Conservation (phyloP, 2,113 vertebrate genomes). For the Cyphomyrus plagiostoma region DNA sequence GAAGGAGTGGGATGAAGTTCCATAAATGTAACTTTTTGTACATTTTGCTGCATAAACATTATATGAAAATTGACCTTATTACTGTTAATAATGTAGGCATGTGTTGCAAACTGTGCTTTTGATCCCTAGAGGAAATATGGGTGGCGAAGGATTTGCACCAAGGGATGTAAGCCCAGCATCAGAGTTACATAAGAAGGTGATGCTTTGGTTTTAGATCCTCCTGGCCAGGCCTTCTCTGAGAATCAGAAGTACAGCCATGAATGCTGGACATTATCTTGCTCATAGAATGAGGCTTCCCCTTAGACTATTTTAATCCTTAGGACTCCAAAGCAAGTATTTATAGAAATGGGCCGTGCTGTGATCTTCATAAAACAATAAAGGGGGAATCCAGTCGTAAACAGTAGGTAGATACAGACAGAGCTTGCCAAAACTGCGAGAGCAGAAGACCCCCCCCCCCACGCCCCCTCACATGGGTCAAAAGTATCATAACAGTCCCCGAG, state of each 20-base stretch:
- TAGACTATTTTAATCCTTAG: slow-evolving; percentile 23
- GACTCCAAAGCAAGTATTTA: slow-evolving; percentile 30
- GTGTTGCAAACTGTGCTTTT: background rate
- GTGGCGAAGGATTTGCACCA: background rate
- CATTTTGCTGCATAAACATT: background rate
- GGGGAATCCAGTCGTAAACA: slow-evolving; percentile 13
- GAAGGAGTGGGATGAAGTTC: background rate
- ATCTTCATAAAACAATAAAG: slow-evolving; percentile 29
- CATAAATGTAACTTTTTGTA: background rate
- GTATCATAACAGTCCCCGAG: slow-evolving; percentile 9
- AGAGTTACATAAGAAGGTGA: background rate
- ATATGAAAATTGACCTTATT: background rate
- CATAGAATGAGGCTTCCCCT: background rate
- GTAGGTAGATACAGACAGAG: slow-evolving; percentile 1
- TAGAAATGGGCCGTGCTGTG: slow-evolving; percentile 10
- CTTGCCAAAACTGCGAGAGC: slow-evolving; percentile 15
- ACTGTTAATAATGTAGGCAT: background rate
- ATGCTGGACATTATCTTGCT: background rate
- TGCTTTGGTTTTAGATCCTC: background rate
- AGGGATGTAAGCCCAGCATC: background rate
- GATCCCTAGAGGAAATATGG: background rate
- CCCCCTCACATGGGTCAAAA: slow-evolving; percentile 3
- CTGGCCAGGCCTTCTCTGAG: background rate
- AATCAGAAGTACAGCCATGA: background rate
- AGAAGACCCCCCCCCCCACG: background rate